Evolutionary conservation across 2,797 vertebrate genomes (phyloP).

Genomic region (Sciaenops ocellatus): DNA sequence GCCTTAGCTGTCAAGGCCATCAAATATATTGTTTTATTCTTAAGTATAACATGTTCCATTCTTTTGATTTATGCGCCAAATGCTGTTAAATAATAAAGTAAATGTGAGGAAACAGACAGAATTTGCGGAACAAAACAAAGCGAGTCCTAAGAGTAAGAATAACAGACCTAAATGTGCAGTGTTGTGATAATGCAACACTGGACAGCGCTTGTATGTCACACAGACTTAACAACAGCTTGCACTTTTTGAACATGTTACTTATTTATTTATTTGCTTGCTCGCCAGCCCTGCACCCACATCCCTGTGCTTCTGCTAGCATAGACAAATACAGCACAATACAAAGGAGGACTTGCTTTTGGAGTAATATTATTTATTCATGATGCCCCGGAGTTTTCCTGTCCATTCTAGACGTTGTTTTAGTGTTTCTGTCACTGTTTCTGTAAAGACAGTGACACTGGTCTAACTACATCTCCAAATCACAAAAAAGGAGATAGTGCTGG

Average conservation of each 20-base stretch:
- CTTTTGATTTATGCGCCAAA: slow-evolving; percentile 51
- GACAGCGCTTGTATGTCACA: slow-evolving; percentile 51
- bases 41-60: slow-evolving; percentile 24
- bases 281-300: slow-evolving; percentile 56
- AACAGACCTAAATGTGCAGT: slow-evolving; percentile 47
- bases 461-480: slow-evolving; percentile 63
- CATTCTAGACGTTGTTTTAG: slow-evolving; percentile 78
- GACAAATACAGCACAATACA: slow-evolving; percentile 76
- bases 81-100: slow-evolving; percentile 13
- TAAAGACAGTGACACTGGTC: slow-evolving; percentile 66
- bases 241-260: slow-evolving; percentile 69
- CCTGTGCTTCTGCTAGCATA: slow-evolving; percentile 64
- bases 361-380: slow-evolving; percentile 83
- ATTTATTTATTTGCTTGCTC: slow-evolving; percentile 78
- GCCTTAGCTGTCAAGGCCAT: slow-evolving; percentile 56
- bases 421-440: slow-evolving; percentile 79
- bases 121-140: slow-evolving; percentile 11
- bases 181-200: slow-evolving; percentile 36
- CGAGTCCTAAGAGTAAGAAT: slow-evolving; percentile 12
- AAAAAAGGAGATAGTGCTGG: slow-evolving; percentile 19
- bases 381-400: slow-evolving; percentile 79
- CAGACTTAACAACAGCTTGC: slow-evolving; percentile 68
- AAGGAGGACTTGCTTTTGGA: slow-evolving; percentile 72
- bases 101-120: slow-evolving; percentile 15
- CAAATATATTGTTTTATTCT: slow-evolving; percentile 58